phyloP scores from a whole-genome alignment of 2,888 invertebrate species.

The Harmothoe impar region DNA sequence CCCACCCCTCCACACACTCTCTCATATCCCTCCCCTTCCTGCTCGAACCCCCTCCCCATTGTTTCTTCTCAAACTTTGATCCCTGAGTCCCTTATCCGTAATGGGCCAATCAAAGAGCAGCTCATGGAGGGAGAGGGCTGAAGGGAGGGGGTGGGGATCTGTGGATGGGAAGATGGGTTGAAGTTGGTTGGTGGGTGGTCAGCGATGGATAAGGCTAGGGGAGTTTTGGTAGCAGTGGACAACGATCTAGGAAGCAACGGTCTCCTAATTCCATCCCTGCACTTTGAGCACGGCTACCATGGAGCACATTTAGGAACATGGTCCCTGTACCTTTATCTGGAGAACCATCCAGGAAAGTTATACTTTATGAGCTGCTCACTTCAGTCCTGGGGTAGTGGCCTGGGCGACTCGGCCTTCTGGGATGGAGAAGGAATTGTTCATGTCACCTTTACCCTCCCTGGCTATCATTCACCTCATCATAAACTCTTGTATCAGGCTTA shows the following conservation, averaged over 20 bases:
- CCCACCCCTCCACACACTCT: neutral
- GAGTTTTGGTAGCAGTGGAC: neutral
- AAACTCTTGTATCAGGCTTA: neutral
- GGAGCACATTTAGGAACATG: neutral
- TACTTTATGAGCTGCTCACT: conserved; percentile 8
- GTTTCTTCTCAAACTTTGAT: conserved; percentile 55
- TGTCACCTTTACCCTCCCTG: neutral
- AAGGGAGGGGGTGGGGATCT: neutral
- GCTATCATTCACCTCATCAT: neutral
- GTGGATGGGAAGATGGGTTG: neutral
- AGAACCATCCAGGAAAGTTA: neutral
- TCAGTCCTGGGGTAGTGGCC: neutral
- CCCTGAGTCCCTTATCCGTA: conserved; percentile 29
- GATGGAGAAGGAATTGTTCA: neutral
- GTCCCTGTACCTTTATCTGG: neutral
- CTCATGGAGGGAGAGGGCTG: neutral
- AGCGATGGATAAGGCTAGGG: neutral
- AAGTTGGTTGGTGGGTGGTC: neutral
- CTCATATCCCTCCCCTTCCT: neutral
- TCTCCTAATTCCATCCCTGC: neutral
- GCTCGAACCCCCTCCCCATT: conserved; percentile 14
- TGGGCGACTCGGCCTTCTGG: no score
- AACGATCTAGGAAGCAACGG: neutral
- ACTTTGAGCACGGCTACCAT: neutral
- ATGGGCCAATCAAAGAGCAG: conserved; percentile 48